phyloP scores from a whole-genome alignment of 1,140 invertebrate genomes.

The Macrocentrus cingulum region DNA sequence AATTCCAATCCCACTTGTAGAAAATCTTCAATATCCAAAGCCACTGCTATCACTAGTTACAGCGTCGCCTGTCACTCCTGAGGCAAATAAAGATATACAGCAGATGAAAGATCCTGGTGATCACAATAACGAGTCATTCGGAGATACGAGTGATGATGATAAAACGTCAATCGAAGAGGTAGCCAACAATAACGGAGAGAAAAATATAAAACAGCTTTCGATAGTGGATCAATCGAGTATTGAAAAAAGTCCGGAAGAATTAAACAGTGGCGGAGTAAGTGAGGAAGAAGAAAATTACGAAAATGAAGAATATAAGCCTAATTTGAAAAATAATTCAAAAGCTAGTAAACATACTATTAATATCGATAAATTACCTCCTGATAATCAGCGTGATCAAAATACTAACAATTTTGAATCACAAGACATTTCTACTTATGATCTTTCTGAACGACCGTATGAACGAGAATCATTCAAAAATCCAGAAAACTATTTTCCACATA shows the following conservation, averaged over 20 bases:
- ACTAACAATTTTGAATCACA: background rate
- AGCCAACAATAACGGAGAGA: constrained; percentile 15
- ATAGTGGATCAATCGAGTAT: background rate
- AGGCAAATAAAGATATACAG: constrained; percentile 2
- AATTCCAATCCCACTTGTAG: constrained; percentile 40
- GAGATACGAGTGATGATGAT: constrained; percentile 5
- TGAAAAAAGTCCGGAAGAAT: constrained; percentile 11
- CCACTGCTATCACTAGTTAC: constrained; percentile 9
- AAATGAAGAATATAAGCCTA: too few relatives aligned
- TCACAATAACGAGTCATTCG: constrained; percentile 6
- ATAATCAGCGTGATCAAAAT: background rate
- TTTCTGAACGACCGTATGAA: background rate
- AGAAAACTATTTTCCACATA: background rate
- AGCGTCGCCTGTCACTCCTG: constrained; percentile 2
- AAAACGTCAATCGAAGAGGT: background rate
- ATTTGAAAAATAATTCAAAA: too few relatives aligned
- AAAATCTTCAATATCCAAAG: constrained; percentile 32
- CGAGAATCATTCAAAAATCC: background rate
- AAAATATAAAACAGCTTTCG: background rate
- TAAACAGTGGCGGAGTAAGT: constrained; percentile 19
- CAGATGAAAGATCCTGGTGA: constrained; percentile 11
- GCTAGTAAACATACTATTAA: constrained; percentile 7
- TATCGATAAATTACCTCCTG: background rate
- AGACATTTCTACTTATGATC: background rate
- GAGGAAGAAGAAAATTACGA: constrained; percentile 10